These are phyloP conservation scores for Pseudonaja textilis DNA, from an alignment of 2,113 vertebrate genomes.

Conservation along the genomic window DNA sequence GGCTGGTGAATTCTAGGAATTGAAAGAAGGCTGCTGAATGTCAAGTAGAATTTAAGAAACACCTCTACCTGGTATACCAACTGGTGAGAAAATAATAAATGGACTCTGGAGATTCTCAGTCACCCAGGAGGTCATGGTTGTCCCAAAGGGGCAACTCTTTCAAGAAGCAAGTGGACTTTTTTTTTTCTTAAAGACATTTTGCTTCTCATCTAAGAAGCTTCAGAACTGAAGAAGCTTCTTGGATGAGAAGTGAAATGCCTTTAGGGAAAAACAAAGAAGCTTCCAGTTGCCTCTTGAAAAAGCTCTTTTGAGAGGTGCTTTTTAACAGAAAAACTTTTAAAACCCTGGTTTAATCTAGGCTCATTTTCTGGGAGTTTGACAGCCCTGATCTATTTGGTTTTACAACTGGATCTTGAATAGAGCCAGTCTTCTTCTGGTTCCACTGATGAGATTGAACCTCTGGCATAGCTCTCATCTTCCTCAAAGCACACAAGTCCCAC, in stretches of 20 bases:
- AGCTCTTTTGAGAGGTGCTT: not conserved
- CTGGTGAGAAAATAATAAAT: not conserved
- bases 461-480: not conserved
- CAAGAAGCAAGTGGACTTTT: not conserved
- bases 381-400: not conserved
- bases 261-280: not conserved
- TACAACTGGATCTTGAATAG: not conserved
- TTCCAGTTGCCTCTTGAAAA: not conserved
- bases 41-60: not conserved
- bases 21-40: not conserved
- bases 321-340: not conserved
- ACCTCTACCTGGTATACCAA: not conserved
- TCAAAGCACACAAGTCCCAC: not conserved
- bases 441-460: not conserved
- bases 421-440: too few species aligned
- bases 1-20: not conserved
- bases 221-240: not conserved
- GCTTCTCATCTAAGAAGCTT: not conserved
- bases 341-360: not conserved
- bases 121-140: not conserved
- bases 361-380: not conserved
- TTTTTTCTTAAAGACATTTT: not conserved
- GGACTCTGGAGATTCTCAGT: not conserved
- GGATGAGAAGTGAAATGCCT: not conserved
- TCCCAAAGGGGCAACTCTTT: not conserved